Evolutionary conservation across 2,113 vertebrate genomes (phyloP).

Genomic region (Cephalophus harveyi): DNA sequence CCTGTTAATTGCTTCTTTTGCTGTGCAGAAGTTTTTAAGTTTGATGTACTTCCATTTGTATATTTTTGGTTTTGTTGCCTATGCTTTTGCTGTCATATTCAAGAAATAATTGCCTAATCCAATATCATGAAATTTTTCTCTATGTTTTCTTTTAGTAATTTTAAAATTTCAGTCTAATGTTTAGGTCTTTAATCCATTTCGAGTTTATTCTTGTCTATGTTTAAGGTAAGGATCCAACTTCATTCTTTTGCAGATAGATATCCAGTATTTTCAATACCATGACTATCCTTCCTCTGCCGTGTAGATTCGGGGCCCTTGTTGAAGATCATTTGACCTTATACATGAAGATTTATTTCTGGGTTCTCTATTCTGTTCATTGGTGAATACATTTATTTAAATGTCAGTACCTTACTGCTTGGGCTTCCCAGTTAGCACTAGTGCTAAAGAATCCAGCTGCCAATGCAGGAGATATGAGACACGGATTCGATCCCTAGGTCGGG

Average conservation of each 20-base stretch:
- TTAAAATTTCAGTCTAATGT: neutral
- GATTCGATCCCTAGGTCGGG: rapidly evolving
- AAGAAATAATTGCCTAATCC: neutral
- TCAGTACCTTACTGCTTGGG: neutral
- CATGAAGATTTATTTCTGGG: neutral
- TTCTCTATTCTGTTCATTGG: neutral
- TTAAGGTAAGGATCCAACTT: neutral
- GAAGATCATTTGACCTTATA: neutral
- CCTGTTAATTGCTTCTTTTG: neutral
- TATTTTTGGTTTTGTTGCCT: neutral
- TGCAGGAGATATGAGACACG: neutral
- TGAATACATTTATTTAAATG: neutral
- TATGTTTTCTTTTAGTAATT: neutral
- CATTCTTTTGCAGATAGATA: neutral
- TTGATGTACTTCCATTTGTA: neutral
- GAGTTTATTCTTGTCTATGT: neutral
- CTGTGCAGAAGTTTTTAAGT: neutral
- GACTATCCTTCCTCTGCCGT: neutral
- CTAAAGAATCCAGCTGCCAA: neutral
- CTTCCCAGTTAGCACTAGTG: neutral
- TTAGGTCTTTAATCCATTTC: neutral
- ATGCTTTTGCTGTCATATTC: neutral
- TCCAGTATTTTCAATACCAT: neutral
- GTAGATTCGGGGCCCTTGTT: neutral
- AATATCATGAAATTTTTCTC: neutral